phyloP scores from a whole-genome alignment of 2,888 invertebrate species.

The Lasioglossum marginatum region DNA sequence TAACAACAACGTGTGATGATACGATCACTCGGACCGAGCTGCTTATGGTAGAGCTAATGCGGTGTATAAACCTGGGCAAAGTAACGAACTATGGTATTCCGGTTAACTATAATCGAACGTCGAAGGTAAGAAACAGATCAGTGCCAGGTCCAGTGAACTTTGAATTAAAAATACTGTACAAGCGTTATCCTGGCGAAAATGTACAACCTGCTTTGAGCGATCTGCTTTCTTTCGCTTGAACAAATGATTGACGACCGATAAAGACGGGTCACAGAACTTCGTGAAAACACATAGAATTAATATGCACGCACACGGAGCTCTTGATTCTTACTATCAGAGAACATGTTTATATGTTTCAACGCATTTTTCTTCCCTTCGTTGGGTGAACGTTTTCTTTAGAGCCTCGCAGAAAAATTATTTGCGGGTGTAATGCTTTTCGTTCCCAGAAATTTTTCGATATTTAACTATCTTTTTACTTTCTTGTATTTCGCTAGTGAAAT shows the following conservation, averaged over 20 bases:
- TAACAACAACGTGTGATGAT: background rate
- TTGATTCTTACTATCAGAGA: slow-evolving; percentile 43
- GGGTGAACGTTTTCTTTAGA: slow-evolving; percentile 19
- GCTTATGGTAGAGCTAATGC: slow-evolving; percentile 51
- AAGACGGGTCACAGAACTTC: slow-evolving; percentile 36
- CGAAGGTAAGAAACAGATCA: slow-evolving; percentile 69
- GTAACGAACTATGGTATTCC: slow-evolving; percentile 54
- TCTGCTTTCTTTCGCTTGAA: slow-evolving; percentile 59
- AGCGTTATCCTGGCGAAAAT: slow-evolving; percentile 77
- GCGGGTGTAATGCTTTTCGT: slow-evolving; percentile 5
- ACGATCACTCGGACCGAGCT: slow-evolving; percentile 28
- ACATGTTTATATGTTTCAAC: background rate
- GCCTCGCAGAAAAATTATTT: slow-evolving; percentile 15
- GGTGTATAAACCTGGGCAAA: slow-evolving; percentile 67
- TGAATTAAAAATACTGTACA: slow-evolving; percentile 82
- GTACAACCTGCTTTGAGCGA: slow-evolving; percentile 73
- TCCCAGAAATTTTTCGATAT: slow-evolving; percentile 37
- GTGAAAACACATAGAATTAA: slow-evolving; percentile 46
- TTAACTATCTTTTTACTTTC: slow-evolving; percentile 59
- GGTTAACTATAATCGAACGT: slow-evolving; percentile 61
- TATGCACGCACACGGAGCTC: slow-evolving; percentile 55
- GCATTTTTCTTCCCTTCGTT: background rate
- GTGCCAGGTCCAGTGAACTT: slow-evolving; percentile 72
- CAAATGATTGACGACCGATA: slow-evolving; percentile 54
- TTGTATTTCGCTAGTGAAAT: slow-evolving; percentile 46